These are phyloP conservation scores for Ardeotis arabs DNA, from an alignment of 2,113 vertebrate species.

Conservation along the genomic window DNA sequence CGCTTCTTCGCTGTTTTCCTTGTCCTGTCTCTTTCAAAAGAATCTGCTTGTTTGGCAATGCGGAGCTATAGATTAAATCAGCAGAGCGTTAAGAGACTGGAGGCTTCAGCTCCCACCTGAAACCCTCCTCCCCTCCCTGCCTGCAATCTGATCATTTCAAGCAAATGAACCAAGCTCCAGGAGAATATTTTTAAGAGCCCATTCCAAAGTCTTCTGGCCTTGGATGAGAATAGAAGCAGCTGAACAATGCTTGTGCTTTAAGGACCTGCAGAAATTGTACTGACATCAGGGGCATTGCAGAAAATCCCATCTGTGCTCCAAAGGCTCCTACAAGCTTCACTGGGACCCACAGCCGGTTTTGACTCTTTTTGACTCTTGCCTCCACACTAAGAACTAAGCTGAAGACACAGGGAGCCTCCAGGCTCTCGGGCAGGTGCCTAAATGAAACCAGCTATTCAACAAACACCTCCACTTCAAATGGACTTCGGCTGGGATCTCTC, in stretches of 20 bases:
- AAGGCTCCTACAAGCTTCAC: not conserved
- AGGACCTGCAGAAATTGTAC: not conserved
- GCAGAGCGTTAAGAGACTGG: not conserved
- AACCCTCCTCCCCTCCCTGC: not conserved
- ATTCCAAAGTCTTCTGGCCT: not conserved
- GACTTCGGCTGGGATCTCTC: not conserved
- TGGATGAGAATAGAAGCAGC: not conserved
- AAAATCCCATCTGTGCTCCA: not conserved
- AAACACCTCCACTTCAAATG: not conserved
- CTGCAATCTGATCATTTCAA: not conserved
- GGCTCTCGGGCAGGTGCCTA: not conserved
- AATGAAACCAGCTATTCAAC: not conserved
- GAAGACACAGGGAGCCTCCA: not conserved
- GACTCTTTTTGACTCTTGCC: not conserved
- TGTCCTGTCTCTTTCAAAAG: not conserved
- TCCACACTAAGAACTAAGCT: not conserved
- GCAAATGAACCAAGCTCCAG: not conserved
- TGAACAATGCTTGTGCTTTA: not conserved
- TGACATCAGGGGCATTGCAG: not conserved
- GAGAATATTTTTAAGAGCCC: not conserved
- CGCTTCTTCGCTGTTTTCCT: not conserved
- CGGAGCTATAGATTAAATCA: not conserved
- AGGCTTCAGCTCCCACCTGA: not conserved
- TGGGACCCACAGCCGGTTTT: not conserved
- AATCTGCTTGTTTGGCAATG: not conserved